A percentile compares a stretch with the other conserved stretches of the same genome.
phyloP scores from a whole-genome alignment of 1,140 invertebrate genomes.

The Brachionus koreanus region DNA sequence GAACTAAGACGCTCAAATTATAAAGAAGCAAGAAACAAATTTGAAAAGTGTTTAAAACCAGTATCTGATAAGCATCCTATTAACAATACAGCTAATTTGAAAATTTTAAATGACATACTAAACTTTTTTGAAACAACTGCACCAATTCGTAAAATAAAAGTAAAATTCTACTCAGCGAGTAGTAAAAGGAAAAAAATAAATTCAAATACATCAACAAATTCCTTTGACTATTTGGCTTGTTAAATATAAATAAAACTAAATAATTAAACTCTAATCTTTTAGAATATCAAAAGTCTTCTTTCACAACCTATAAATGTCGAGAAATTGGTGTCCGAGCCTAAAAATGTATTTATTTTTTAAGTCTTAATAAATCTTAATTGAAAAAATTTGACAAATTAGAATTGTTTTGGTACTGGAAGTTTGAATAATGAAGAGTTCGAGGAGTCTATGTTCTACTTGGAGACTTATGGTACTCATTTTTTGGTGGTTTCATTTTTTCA shows the following conservation, averaged over 20 bases:
- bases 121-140: slow-evolving; percentile 49
- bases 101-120: slow-evolving; percentile 48
- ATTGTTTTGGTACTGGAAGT: slow-evolving; percentile 48
- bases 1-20: slow-evolving; percentile 63
- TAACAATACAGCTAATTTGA: neutral
- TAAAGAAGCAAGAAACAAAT: slow-evolving; percentile 67
- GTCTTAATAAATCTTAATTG: neutral
- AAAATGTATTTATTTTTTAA: slow-evolving; percentile 47
- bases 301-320: slow-evolving; percentile 48
- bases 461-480: slow-evolving; percentile 55
- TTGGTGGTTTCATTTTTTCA: slow-evolving; percentile 54
- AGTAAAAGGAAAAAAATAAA: neutral
- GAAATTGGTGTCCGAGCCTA: slow-evolving; percentile 48
- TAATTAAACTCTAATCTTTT: slow-evolving; percentile 27
- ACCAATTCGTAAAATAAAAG: slow-evolving; percentile 42
- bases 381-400: neutral
- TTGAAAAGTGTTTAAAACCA: slow-evolving; percentile 55
- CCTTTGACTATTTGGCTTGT: neutral
- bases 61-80: slow-evolving; percentile 4
- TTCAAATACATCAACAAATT: neutral
- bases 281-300: slow-evolving; percentile 50
- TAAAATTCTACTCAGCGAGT: slow-evolving; percentile 44
- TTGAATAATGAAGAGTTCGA: slow-evolving; percentile 50
- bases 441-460: slow-evolving; percentile 53
- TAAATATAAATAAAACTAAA: slow-evolving; percentile 46